Evolutionary conservation across 2,113 vertebrate species (phyloP).

Genomic region (Mormoops blainvillei): DNA sequence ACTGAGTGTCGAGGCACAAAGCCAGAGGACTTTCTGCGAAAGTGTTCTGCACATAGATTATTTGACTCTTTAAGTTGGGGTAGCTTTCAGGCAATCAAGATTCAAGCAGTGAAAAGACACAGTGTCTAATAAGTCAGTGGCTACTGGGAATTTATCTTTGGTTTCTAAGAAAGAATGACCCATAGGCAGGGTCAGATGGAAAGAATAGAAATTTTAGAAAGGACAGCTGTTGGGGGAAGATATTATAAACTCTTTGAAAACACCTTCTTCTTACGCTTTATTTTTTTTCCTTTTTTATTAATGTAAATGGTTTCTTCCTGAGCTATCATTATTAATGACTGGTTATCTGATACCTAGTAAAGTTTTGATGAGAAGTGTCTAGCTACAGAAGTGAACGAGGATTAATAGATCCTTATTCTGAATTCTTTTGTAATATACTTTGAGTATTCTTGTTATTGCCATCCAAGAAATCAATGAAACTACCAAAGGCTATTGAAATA

Average conservation of each 20-base stretch:
- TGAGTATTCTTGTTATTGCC: background rate
- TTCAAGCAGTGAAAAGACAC: background rate
- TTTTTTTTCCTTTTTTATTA: background rate
- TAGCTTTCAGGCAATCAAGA: background rate
- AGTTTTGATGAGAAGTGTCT: background rate
- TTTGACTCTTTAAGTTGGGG: background rate
- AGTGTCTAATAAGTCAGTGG: background rate
- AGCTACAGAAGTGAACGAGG: background rate
- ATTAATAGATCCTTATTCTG: background rate
- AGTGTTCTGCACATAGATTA: background rate
- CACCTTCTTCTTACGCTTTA: background rate
- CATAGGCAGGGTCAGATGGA: background rate
- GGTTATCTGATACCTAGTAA: background rate
- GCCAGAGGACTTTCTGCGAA: background rate
- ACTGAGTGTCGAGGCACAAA: background rate
- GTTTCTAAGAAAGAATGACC: background rate
- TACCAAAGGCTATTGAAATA: background rate
- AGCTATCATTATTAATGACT: background rate
- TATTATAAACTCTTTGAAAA: background rate
- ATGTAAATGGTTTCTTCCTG: background rate
- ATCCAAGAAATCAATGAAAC: background rate
- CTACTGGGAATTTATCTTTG: background rate
- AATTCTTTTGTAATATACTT: background rate
- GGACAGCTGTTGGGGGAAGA: background rate
- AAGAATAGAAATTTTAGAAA: background rate